Base-by-base conservation (phyloP, 2,113 vertebrate genomes). In the Donacobius atricapilla region DNA sequence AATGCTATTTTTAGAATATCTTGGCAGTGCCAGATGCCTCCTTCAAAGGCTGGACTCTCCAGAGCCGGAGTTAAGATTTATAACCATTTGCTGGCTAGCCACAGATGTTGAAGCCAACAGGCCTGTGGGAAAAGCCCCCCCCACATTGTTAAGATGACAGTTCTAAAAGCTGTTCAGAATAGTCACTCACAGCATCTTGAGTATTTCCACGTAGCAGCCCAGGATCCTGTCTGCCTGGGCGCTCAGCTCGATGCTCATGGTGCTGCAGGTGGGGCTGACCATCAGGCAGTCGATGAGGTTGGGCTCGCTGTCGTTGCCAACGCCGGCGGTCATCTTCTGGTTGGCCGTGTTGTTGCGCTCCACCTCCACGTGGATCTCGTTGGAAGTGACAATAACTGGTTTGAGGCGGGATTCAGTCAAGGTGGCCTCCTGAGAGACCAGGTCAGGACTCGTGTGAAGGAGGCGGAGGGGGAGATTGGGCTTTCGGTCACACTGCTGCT, bases 201-300 rank as follows among this genome's bases (percentile, higher is more conserved):
- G 99, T 92, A 99, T 99, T 92, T 99, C 99, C 54, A 99, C 99
- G 5, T 99, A 99, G 98, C 99, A 99, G 96, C 98, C 98, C 33
- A 99, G 99, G 28, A 99, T 99, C 33, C 99, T 98, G 97, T 99
- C 99, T 0, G 99, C 99, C 97, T 99, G 99, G 17, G 99, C 98
- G 2, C 99, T 99, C 89, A 99, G 99, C 97, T 99, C 99, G 72
- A 99, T 99, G 98, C 99, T 99, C 96, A 99, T 98, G 80, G 98
- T 98, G 97, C 98, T 99, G 97, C 99, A 98, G 37, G 99, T 98
- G 1, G 99, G 99, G 97, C 99, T 99, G 98, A 99, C 99, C 98
- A 99, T 98, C 96, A 99, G 98, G 96, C 99, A 99, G 98, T 99
- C 99, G 47, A 99, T 99, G 79, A 99, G 98, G 98, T 99, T 99